phyloP scores from a whole-genome alignment of 2,797 vertebrate species.

The Anableps anableps region DNA sequence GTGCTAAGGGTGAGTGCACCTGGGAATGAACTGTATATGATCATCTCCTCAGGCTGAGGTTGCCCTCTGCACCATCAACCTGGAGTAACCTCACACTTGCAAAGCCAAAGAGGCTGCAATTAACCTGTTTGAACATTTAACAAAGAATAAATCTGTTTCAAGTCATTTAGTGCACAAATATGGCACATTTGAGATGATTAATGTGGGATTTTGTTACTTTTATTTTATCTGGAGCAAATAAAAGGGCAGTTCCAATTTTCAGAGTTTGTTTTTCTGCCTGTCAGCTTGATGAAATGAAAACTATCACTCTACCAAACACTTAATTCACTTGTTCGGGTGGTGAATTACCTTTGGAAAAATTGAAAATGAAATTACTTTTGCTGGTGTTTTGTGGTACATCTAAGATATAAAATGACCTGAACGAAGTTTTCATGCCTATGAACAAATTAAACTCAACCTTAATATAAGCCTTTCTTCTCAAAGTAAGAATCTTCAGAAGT shows the following conservation, averaged over 20 bases:
- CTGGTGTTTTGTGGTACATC: background rate
- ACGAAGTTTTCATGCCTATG: background rate
- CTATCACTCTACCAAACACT: background rate
- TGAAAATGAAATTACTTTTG: background rate
- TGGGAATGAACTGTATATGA: slow-evolving; percentile 37
- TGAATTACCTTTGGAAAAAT: background rate
- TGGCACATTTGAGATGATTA: background rate
- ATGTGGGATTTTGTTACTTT: background rate
- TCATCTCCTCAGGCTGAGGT: slow-evolving; percentile 46
- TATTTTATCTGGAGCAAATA: background rate
- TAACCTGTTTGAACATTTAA: background rate
- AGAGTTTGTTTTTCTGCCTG: background rate
- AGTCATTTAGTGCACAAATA: background rate
- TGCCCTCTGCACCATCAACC: slow-evolving; percentile 45
- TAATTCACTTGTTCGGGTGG: background rate
- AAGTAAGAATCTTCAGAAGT: background rate
- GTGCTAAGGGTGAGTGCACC: slow-evolving; percentile 26
- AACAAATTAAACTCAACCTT: background rate
- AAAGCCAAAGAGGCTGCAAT: slow-evolving; percentile 7
- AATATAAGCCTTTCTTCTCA: background rate
- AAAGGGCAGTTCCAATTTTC: background rate
- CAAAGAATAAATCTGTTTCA: background rate
- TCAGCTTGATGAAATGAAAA: background rate
- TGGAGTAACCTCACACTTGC: slow-evolving; percentile 41
- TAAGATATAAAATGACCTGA: background rate